Evolutionary conservation across 2,888 invertebrate genomes (phyloP), one percentile per base, ranked within the genome.

Genomic region (Hirtodrosophila confusa): DNA sequence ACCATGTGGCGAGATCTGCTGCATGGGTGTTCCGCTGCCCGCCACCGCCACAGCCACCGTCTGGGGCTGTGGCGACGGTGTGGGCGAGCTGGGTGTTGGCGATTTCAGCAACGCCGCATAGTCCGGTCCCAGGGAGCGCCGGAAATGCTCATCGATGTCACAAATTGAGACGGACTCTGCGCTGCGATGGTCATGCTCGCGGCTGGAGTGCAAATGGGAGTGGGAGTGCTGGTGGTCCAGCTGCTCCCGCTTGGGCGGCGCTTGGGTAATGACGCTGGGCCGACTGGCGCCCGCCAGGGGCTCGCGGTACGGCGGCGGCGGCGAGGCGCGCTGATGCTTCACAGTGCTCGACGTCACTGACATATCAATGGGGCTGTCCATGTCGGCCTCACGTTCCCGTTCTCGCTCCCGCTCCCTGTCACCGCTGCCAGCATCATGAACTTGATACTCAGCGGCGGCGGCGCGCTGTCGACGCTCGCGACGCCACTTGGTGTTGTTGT

Each of bases 61-160:
- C 40, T 57, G 55, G n/a, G 51, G 4, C 37, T 86, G 89, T 12
- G 90, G 86, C 41, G 89, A 80, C 39, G 89, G 76, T 62, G 89
- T 78, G 44, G 89, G 85, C 69, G 88, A 85, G 44, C 78, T 86
- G 50, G 87, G 82, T 9, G 89, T 89, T 45, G 90, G 89, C 40
- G 90, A 89, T 57, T 89, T 90, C 49, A 95, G 95, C 48, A 96
- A 92, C 66, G 93, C 93, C 91, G 94, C 94, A 92, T 96, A 96
- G 90, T 96, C 94, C 79, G 95, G 95, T 60, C 98, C 98, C 70
- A 98, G 93, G 1, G 98, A 98, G 69, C 98, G 94, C 58, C 98
- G 94, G 92, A 98, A 98, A 92, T 98, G 98, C 90, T 98, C 98
- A 92, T 98, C 98, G 88, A 98, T 97, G 57, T 97, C 97, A 92